Percentiles rank a stretch among this genome's conserved stretches.
Conservation (phyloP, 2,113 vertebrate species). For the Tricholaema leucomelas region DNA sequence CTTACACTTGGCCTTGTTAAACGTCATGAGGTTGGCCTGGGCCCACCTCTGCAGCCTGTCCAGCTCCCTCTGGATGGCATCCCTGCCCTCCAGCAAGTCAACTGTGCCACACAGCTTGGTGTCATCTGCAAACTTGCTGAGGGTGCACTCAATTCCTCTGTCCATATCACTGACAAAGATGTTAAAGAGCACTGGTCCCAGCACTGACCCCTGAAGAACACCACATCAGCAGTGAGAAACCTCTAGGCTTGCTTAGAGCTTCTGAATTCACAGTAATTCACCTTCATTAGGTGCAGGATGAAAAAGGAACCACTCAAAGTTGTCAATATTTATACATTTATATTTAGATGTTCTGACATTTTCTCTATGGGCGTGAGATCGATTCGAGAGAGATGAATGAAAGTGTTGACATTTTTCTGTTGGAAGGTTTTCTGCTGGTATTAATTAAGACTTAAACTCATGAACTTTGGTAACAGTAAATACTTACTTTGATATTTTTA, state of each 20-base stretch:
- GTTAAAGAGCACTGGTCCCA: no score
- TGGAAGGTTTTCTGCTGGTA: not conserved
- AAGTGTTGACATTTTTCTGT: constrained; percentile 34
- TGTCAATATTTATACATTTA: constrained; percentile 51
- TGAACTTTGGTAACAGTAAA: constrained; percentile 3
- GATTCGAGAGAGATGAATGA: not conserved
- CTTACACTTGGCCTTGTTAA: no score
- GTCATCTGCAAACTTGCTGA: no score
- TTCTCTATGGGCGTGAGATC: not conserved
- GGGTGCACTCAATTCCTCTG: no score
- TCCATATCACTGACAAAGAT: no score
- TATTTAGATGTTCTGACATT: constrained; percentile 38
- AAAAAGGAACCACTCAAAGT: not conserved
- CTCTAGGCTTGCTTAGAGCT: not conserved
- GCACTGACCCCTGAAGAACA: no score
- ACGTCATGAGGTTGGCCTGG: no score
- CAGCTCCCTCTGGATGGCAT: no score
- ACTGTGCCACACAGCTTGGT: no score
- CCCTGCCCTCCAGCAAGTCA: no score
- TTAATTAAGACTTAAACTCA: constrained; percentile 36
- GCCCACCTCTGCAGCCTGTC: no score
- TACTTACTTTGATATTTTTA: constrained; percentile 1
- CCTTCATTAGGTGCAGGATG: constrained; percentile 25
- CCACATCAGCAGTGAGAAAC: not conserved
- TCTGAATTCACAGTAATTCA: constrained; percentile 26